Evolutionary conservation across 2,888 invertebrate species (phyloP), one percentile per base, ranked within the genome.

Genomic region (Megalurothrips usitatus): DNA sequence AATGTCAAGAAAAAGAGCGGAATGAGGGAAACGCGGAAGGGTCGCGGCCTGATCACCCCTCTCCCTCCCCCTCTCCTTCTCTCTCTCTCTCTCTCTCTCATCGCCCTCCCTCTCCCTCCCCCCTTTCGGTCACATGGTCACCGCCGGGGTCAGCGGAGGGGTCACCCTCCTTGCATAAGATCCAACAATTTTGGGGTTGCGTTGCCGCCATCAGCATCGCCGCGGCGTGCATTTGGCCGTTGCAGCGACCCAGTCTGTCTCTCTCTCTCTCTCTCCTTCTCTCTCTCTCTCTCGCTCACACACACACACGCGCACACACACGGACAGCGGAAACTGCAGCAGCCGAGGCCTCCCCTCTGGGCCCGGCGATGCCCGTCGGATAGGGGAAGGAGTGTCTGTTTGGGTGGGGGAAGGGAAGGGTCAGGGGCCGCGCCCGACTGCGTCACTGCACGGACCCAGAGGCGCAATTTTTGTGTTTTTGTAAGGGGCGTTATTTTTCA

Each of bases 121-220:
- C 23, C 23, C n/a, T n/a, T 26, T 26, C n/a, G 26, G 23, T 26
- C 26, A 12, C n/a, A 17, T n/a, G 68, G 68, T 75, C 68, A 75
- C n/a, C 68, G 8, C 26, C 12, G 26, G 68, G 68, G 68, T 75
- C 68, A 75, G 26, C 68, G 23, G 3, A 23, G 23, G 68, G 68
- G 23, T 26, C 68, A 75, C 68, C 68, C 68, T 75, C 68, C 68
- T 75, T 75, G 68, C 68, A 75, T 75, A 75, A 75, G 68, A 75
- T 75, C 68, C 68, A 75, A 75, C 68, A 75, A 26, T 75, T 75
- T 75, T 75, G 68, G 68, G 68, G 68, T 75, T 75, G 68, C 23
- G 68, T 23, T 68, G 68, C 68, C 23, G 68, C 68, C 52, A 19
- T 43, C 34, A 43, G 34, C 34, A 4, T 43, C 34, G 63, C 63